Evolutionary conservation across 2,113 vertebrate species (phyloP).

Genomic region (Lanius ludovicianus): DNA sequence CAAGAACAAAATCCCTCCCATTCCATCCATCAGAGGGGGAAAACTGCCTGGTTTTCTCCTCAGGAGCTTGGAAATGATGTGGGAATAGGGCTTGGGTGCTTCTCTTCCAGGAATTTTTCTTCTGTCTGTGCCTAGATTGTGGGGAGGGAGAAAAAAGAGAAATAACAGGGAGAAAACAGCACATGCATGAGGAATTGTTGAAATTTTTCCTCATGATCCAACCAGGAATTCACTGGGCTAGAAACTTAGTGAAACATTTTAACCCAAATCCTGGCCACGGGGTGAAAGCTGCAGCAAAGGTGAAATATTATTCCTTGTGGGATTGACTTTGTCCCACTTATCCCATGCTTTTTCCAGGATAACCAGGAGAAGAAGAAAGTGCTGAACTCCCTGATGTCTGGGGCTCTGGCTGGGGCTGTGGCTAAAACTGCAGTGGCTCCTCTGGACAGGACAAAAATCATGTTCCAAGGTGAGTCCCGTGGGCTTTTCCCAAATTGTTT

Average conservation of each 20-base stretch:
- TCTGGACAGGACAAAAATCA: constrained; percentile 97
- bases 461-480: constrained; percentile 88
- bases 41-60: not conserved
- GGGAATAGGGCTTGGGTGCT: not conserved
- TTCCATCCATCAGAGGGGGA: not conserved
- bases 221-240: not conserved
- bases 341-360: constrained; percentile 63
- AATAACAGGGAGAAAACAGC: not conserved
- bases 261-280: not conserved
- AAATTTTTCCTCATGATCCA: not conserved
- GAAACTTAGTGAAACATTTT: not conserved
- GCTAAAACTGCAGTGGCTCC: constrained; percentile 96
- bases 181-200: not conserved
- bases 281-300: not conserved
- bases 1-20: not conserved
- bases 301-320: not conserved
- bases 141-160: not conserved
- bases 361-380: constrained; percentile 78
- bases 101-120: not conserved
- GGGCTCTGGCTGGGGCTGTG: constrained; percentile 92
- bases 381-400: constrained; percentile 87
- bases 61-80: not conserved
- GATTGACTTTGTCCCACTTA: not conserved
- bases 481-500: not conserved
- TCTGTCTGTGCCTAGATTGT: accelerated